Percentiles rank a stretch among this genome's conserved stretches.
Evolutionary conservation across 2,888 invertebrate genomes (phyloP).

Genomic region (Lissocephala sabroskyi): DNA sequence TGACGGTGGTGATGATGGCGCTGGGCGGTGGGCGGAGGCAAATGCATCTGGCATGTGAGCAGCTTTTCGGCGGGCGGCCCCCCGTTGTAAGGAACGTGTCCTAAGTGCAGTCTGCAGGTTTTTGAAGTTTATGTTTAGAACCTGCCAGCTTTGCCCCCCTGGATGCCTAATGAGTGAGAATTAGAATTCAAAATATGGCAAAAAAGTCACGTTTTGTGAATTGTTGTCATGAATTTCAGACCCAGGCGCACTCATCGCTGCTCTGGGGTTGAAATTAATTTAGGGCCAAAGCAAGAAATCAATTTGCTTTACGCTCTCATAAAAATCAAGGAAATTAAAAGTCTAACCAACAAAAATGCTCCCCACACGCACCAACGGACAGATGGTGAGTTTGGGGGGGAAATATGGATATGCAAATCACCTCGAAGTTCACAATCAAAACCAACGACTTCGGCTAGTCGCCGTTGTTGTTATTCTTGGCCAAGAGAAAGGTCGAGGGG

Average conservation of each 20-base stretch:
- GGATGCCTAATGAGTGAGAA: conserved; percentile 55
- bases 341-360: conserved; percentile 17
- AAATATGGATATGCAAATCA: conserved; percentile 59
- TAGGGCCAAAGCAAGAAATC: neutral
- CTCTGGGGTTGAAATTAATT: conserved; percentile 2
- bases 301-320: conserved; percentile 8
- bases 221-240: conserved; percentile 60
- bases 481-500: too few species aligned
- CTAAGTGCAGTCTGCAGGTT: conserved; percentile 63
- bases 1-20: too few species aligned
- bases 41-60: conserved; percentile 9
- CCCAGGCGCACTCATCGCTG: conserved; percentile 14
- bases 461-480: too few species aligned
- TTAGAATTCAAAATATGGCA: conserved; percentile 65
- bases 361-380: too few species aligned
- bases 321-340: conserved; percentile 43
- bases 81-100: conserved; percentile 47
- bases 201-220: conserved; percentile 61
- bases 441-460: conserved; percentile 28
- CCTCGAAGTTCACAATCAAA: conserved; percentile 62
- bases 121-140: conserved; percentile 62
- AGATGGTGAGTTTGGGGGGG: too few species aligned
- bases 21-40: too few species aligned
- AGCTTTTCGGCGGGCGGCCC: conserved; percentile 12
- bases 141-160: conserved; percentile 14